A percentile compares a stretch with the other conserved stretches of the same genome.
Evolutionary conservation across 2,888 invertebrate species (phyloP).

Genomic region (Drosophila differens): DNA sequence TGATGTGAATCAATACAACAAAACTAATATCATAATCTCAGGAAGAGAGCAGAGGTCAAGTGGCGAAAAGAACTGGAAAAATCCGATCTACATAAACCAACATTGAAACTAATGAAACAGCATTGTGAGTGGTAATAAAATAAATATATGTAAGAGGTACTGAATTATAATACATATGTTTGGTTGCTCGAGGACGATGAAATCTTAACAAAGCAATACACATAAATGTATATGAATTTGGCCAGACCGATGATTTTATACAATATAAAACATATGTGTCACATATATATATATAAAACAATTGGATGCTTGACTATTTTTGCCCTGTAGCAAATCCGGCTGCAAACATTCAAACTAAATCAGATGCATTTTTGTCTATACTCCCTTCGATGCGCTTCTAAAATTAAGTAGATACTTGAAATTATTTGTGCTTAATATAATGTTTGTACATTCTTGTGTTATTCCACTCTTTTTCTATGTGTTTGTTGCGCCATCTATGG

Average conservation of each 20-base stretch:
- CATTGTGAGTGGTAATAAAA: neutral
- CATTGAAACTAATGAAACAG: neutral
- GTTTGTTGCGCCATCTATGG: constrained; percentile 22
- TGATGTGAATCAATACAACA: neutral
- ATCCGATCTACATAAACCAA: neutral
- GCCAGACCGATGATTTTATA: neutral
- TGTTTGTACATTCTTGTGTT: neutral
- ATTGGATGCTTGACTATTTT: neutral
- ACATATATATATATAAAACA: neutral
- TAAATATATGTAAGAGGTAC: neutral
- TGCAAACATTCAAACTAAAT: neutral
- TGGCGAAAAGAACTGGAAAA: neutral
- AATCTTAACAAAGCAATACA: neutral
- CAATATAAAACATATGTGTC: neutral
- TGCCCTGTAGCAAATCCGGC: rapidly evolving
- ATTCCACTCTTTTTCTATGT: neutral
- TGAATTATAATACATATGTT: neutral
- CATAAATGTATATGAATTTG: neutral
- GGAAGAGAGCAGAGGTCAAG: neutral
- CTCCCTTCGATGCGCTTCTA: neutral
- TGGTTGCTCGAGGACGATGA: neutral
- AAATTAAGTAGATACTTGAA: neutral
- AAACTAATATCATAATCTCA: neutral
- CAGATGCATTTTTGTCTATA: neutral
- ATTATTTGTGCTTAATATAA: neutral